phyloP scores from a whole-genome alignment of 2,888 invertebrate species.

The Lasioglossum vierecki region DNA sequence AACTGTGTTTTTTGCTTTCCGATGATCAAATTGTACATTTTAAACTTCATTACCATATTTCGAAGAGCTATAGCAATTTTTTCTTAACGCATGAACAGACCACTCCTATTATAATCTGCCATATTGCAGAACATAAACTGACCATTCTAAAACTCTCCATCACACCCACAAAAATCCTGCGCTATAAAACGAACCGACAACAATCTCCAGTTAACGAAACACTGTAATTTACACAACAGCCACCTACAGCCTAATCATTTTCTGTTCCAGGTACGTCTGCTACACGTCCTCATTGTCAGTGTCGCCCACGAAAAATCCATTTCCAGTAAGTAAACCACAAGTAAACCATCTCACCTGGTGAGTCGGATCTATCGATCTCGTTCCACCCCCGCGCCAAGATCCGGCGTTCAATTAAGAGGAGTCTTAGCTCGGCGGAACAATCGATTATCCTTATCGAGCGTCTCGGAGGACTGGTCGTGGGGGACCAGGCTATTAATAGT shows the following conservation, averaged over 20 bases:
- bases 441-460: conserved; percentile 68
- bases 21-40: too few relatives aligned
- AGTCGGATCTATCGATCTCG: background rate
- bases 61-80: too few relatives aligned
- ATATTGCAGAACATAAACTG: background rate
- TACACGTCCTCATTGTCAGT: background rate
- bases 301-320: background rate
- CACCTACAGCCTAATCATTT: conserved; percentile 1
- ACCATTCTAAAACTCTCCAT: background rate
- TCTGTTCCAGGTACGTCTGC: conserved; percentile 61
- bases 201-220: background rate
- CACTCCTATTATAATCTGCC: too few relatives aligned
- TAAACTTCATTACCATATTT: too few relatives aligned
- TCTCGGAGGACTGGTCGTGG: conserved; percentile 61
- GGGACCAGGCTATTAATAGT: conserved; percentile 72
- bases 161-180: background rate
- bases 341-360: conserved; percentile 16
- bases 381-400: background rate
- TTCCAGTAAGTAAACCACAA: conserved; percentile 30
- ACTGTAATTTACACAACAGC: background rate
- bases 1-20: too few relatives aligned
- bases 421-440: conserved; percentile 14
- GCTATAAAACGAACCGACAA: background rate
- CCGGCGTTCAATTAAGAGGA: conserved; percentile 27
- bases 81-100: too few relatives aligned